Conservation (phyloP, 2,113 vertebrate genomes). For the Ptyas mucosa region DNA sequence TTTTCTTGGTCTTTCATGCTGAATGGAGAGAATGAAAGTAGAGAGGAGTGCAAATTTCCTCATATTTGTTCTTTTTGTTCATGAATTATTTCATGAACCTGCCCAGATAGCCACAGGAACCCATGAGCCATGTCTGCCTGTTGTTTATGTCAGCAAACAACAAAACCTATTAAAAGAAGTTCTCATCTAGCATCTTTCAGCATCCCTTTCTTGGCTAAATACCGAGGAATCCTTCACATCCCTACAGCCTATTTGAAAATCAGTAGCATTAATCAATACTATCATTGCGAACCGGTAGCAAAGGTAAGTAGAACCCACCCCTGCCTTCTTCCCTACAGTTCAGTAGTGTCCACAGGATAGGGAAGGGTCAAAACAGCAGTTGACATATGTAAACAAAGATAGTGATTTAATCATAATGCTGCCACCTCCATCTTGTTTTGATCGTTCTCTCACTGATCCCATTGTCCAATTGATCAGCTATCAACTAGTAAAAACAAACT, state of each 20-base stretch:
- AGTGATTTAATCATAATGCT: not conserved
- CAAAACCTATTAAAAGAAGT: not conserved
- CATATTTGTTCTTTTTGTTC: not conserved
- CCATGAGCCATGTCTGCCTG: not conserved
- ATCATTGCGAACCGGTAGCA: no score
- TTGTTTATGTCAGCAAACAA: not conserved
- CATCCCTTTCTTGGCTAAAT: not conserved
- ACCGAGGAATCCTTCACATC: not conserved
- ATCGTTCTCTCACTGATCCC: not conserved
- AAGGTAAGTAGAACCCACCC: no score
- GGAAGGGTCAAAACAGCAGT: not conserved
- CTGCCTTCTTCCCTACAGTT: not conserved
- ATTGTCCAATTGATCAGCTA: not conserved
- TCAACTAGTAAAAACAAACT: not conserved
- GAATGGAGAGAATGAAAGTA: not conserved
- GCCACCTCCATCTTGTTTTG: not conserved
- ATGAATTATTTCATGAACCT: not conserved
- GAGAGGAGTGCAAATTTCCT: not conserved
- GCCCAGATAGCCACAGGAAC: not conserved
- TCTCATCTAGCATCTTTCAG: not conserved
- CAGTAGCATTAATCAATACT: not conserved
- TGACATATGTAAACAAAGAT: not conserved
- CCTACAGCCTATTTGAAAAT: not conserved
- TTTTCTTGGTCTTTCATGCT: not conserved
- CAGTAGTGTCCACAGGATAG: not conserved